A percentile compares a stretch with the other conserved stretches of the same genome.
phyloP scores from a whole-genome alignment of 2,888 invertebrate genomes.

The Holacanthella duospinosa region DNA sequence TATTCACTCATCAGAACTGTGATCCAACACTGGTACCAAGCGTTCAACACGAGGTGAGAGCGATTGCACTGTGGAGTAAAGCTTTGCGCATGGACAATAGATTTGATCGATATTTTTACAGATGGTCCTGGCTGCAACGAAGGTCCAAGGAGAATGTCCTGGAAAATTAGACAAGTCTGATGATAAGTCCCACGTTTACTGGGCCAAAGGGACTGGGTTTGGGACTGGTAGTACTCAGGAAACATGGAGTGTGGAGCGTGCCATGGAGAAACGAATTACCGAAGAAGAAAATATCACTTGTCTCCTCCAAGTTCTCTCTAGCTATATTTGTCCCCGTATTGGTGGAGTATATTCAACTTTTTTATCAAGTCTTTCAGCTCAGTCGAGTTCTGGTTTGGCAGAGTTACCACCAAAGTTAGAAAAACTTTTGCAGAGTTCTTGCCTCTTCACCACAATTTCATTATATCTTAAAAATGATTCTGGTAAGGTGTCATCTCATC shows the following conservation, averaged over 20 bases:
- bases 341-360: constrained; percentile 15
- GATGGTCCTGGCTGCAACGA: constrained; percentile 39
- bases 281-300: constrained; percentile 92
- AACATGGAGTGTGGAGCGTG: constrained; percentile 94
- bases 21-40: constrained; percentile 40
- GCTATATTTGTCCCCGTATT: constrained; percentile 64
- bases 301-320: constrained; percentile 67
- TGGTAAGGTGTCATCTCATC: constrained; percentile 44
- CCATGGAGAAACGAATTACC: constrained; percentile 72
- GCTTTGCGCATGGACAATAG: no score
- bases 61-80: not conserved
- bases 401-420: constrained; percentile 60
- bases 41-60: constrained; percentile 43
- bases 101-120: constrained; percentile 10
- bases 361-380: not conserved
- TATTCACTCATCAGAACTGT: constrained; percentile 57
- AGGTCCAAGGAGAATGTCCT: constrained; percentile 38
- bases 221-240: constrained; percentile 91
- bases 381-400: not conserved
- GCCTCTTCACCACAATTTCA: constrained; percentile 74
- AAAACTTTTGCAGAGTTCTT: constrained; percentile 67
- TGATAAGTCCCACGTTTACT: constrained; percentile 69
- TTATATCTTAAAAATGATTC: constrained; percentile 90
- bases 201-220: constrained; percentile 95
- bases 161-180: constrained; percentile 44